Evolutionary conservation across 2,113 vertebrate genomes (phyloP).

Genomic region (Amblyornis subalaris): DNA sequence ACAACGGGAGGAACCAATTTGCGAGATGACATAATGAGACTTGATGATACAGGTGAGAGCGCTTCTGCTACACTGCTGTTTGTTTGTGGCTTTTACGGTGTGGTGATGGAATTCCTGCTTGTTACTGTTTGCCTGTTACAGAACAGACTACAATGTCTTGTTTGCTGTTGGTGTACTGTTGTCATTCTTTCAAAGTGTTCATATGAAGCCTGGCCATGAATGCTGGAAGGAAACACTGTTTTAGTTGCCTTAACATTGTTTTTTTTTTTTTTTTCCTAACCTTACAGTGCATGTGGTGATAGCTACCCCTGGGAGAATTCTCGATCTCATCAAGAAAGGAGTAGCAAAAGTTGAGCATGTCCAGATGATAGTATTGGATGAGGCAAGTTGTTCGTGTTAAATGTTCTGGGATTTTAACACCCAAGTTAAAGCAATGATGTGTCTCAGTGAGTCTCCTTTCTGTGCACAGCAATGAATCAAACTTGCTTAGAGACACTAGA

Average conservation of each 20-base stretch:
- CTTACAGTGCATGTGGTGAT: constrained; percentile 93
- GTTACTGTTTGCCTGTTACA: background rate
- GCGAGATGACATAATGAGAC: constrained; percentile 98
- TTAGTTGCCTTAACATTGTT: background rate
- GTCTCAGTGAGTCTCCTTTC: background rate
- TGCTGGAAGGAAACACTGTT: background rate
- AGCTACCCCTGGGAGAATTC: constrained; percentile 95
- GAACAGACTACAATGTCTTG: background rate
- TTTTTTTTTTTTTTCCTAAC: background rate
- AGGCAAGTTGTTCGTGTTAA: constrained; percentile 74
- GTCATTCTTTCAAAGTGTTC: background rate
- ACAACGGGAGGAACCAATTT: constrained; percentile 98
- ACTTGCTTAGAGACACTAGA: background rate
- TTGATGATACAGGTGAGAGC: constrained; percentile 91
- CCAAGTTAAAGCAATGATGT: background rate
- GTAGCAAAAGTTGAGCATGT: constrained; percentile 96
- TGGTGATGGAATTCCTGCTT: background rate
- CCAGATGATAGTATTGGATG: constrained; percentile 98
- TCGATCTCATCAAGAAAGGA: constrained; percentile 99
- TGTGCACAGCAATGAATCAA: background rate
- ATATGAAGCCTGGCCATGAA: fast-evolving
- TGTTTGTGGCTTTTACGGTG: background rate
- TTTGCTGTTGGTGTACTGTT: background rate
- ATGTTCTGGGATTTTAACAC: background rate
- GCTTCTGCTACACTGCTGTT: background rate